Evolutionary conservation across 2,113 vertebrate species (phyloP).

Genomic region (Leucopternis melanops): DNA sequence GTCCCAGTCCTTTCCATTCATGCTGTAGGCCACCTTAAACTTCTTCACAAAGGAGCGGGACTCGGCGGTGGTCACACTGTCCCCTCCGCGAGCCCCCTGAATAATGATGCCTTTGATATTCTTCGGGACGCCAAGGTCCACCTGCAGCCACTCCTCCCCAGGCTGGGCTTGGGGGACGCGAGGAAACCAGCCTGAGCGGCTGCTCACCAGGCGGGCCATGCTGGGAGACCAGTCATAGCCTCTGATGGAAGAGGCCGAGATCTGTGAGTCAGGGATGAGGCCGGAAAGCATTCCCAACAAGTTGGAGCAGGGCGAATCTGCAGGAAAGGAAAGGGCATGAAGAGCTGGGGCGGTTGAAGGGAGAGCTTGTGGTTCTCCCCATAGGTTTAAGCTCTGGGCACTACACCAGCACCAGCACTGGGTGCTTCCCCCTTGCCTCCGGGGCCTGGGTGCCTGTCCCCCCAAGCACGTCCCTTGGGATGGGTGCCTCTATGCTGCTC

Average conservation of each 20-base stretch:
- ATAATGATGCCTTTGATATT: constrained; percentile 89
- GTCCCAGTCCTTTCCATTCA: constrained; percentile 91
- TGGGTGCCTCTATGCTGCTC: not conserved
- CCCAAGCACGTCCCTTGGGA: rapidly evolving
- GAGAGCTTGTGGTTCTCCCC: rapidly evolving
- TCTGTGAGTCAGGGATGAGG: constrained; percentile 89
- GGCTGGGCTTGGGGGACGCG: constrained; percentile 84
- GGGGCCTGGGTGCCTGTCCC: not conserved
- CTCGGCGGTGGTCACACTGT: constrained; percentile 84
- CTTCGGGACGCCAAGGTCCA: constrained; percentile 86
- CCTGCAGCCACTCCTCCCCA: constrained; percentile 95
- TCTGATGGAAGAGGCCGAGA: constrained; percentile 89
- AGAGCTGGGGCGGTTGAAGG: not conserved
- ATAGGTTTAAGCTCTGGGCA: not conserved
- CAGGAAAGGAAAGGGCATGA: not conserved
- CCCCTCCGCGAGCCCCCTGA: constrained; percentile 91
- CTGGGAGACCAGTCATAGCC: constrained; percentile 93
- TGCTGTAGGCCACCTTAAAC: constrained; percentile 92
- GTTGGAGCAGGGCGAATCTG: constrained; percentile 92
- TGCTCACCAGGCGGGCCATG: constrained; percentile 89
- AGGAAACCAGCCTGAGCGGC: constrained; percentile 94
- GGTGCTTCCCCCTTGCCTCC: not conserved
- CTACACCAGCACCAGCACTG: not conserved
- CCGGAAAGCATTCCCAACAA: constrained; percentile 96
- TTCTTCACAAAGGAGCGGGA: constrained; percentile 94